Evolutionary conservation across 2,113 vertebrate genomes (phyloP), one percentile per base, ranked within the genome.

Genomic region (Leptobrachium ailaonicum): DNA sequence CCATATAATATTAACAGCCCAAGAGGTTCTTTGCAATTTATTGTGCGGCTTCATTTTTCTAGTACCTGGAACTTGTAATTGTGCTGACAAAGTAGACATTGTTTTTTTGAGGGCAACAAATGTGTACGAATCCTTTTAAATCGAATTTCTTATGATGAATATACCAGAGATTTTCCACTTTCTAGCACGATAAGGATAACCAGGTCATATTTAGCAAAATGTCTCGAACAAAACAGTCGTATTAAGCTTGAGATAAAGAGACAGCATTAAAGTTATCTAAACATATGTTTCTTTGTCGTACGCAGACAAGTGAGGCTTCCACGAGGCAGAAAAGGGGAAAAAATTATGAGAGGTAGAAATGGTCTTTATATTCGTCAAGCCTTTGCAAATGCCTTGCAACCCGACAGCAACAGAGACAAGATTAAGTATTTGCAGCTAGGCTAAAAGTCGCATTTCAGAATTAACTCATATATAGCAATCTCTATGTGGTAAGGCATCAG

Each of bases 221-320:
- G 58, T 53, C 58, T 10, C 6, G n/a, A 62, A 60, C 72, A 74
- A 72, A 72, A n/a, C n/a, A 68, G 70, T 45, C 20, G 32, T 63
- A 74, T 74, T 74, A 74, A 72, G 50, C 41, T 44, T 12, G 47
- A 72, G 70, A 72, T 60, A 60, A 60, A 74, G 41, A 62, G 14
- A 41, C 50, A 45, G 56, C 58, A 74, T 62, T 74, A 74, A 74
- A 74, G 56, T 74, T 74, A 74, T 74, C 72, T 72, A 72, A 72
- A 72, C 70, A 72, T 72, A 71, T 72, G 70, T 72, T 72, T 56
- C 70, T 74, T 62, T 74, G 54, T 63, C 58, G 41, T 62, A 43
- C n/a, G 44, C 43, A 62, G 72, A 74, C 72, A 74, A 74, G 56
- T 74, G 56, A 74, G 14, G 41, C 72, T 63, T 72, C 70, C 13